Conservation (phyloP, 2,113 vertebrate genomes). For the Polypterus bichir region DNA sequence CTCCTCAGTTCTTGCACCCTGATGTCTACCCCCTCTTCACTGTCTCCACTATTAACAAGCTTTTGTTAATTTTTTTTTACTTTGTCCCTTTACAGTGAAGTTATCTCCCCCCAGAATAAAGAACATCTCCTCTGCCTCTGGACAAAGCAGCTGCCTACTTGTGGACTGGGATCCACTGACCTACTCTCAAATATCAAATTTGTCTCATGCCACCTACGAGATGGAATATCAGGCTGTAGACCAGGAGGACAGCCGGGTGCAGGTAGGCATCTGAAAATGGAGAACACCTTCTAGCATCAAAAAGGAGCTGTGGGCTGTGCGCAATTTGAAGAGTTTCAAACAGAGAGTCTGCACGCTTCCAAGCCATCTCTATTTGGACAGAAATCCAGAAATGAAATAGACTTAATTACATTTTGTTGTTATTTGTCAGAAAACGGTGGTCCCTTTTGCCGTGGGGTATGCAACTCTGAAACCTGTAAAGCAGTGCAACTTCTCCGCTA, state of each 20-base stretch:
- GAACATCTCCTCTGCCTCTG: background rate
- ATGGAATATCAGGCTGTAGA: background rate
- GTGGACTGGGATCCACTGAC: conserved; percentile 11
- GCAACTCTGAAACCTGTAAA: background rate
- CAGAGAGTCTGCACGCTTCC: no score
- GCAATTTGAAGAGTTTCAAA: no score
- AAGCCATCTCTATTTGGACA: background rate
- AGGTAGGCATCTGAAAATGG: conserved; percentile 5
- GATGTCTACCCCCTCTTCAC: background rate
- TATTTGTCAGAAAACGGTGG: background rate
- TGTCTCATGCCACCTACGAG: background rate
- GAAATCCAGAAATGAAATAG: background rate
- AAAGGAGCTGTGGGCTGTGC: no score
- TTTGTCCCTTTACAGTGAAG: conserved; percentile 14
- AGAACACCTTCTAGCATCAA: no score
- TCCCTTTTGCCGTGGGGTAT: background rate
- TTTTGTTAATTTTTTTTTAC: background rate
- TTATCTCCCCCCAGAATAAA: conserved; percentile 8
- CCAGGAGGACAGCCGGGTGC: background rate
- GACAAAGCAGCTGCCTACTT: conserved; percentile 10
- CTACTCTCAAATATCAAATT: background rate
- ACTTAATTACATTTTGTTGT: background rate
- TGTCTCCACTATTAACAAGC: background rate
- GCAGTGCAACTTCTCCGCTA: conserved; percentile 9
- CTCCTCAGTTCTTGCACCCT: background rate